Evolutionary conservation across 64 coral and sea anemone genomes (phyloP), one percentile per base, ranked within the genome.

Genomic region (Stichodactyla helianthus): DNA sequence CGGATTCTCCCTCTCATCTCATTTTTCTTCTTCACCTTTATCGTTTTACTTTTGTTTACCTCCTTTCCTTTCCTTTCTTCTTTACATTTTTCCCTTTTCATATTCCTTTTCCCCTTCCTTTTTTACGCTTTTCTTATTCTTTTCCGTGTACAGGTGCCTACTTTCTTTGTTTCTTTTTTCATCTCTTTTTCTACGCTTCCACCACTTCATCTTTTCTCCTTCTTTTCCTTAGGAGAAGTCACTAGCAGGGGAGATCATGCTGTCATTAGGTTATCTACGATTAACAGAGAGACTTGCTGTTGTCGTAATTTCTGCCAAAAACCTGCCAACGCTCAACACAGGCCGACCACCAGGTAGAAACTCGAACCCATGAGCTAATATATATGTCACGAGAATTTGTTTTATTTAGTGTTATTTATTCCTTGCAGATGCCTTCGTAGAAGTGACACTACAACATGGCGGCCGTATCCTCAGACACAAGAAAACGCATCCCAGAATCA

Each of bases 251-350:
- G 93, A 96, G 63, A 53, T 96, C 13, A 96, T 96, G 94, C 31
- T 96, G 52, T 96, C 94, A 52, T 80, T 96, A 19, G 94, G 94
- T 57, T 96, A 96, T 59, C 94, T 96, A 26, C 88, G 94, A 54
- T 77, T 96, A 18, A 96, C 91, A 19, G 94, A 96, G 81, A 84
- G 91, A 87, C 76, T 96, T 52, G 91, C 94, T 19, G 88, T 93
- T 55, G 91, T 96, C 10, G 67, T 96, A 28, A 89, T 96, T n/a
- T 51, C 87, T 11, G 94, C 91, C 53, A 92, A 87, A 88, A 87
- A 93, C 65, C 88, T 96, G 17, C 80, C 62, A 20, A 55, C 12
- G 16, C 71, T 23, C 12, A 59, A 93, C 4, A 68, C 89, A 50
- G 54, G 74, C 35, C 16, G 52, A 60, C 31, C 59, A 63, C 78